phyloP scores from a whole-genome alignment of 2,113 vertebrate genomes.

The Plectropomus leopardus region DNA sequence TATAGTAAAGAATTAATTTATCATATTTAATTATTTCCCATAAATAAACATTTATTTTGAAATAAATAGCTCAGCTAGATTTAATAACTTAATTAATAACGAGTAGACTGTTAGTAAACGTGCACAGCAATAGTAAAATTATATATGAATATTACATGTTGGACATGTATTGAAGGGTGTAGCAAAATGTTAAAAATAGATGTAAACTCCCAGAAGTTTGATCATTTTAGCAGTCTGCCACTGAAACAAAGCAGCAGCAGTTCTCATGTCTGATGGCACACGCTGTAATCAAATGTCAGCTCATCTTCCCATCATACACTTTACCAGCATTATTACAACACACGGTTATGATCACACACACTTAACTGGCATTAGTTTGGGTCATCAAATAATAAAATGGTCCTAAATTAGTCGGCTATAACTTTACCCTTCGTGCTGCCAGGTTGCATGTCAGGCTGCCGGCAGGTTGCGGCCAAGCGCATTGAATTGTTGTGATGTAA shows the following conservation, averaged over 20 bases:
- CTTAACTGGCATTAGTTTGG: slow-evolving; percentile 25
- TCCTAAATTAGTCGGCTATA: slow-evolving; percentile 13
- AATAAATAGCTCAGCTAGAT: too few relatives aligned
- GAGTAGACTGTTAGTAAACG: too few relatives aligned
- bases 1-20: background rate
- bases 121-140: too few relatives aligned
- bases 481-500: slow-evolving; percentile 70
- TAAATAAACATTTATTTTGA: too few relatives aligned
- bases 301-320: slow-evolving; percentile 30
- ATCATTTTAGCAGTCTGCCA: background rate
- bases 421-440: slow-evolving; percentile 34
- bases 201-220: slow-evolving; percentile 6
- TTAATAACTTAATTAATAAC: too few relatives aligned
- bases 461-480: slow-evolving; percentile 32
- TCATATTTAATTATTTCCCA: background rate
- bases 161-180: background rate
- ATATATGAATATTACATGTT: too few relatives aligned
- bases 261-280: background rate
- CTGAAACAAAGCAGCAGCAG: background rate
- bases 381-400: slow-evolving; percentile 26
- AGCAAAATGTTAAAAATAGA: background rate
- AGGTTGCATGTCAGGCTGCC: slow-evolving; percentile 11
- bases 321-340: slow-evolving; percentile 33
- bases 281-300: slow-evolving; percentile 7
- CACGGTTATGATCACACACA: background rate